Evolutionary conservation across 2,797 vertebrate species (phyloP), one percentile per base, ranked within the genome.

Genomic region (Taenioides sp.): DNA sequence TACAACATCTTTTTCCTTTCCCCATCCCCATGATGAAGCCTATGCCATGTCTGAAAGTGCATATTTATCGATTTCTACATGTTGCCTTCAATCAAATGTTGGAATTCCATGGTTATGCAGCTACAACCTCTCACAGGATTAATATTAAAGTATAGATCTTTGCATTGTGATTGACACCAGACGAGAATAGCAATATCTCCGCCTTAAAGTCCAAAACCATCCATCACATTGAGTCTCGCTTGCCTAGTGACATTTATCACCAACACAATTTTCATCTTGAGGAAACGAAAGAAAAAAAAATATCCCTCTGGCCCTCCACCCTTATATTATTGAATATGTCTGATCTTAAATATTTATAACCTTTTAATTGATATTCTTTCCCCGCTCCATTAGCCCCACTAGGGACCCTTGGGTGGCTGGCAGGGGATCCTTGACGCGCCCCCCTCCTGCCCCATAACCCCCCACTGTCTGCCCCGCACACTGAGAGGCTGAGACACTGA

Each of bases 311-410:
- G 87, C 84, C 89, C 84, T 86, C 89, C 86, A 88, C 89, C 86
- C 86, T 88, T 89, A 91, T 90, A 89, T 90, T 93, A 94, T 94
- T 92, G 93, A 94, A 93, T 93, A 90, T 91, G 87, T 91, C 91
- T 90, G 88, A 90, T 90, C 84, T 94, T 93, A 93, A 94, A 94
- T 94, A 94, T 94, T 94, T 93, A 93, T 94, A 88, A 89, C 90
- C 84, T 91, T 93, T 93, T 93, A 94, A 94, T 93, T 94, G 93
- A 94, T 94, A 93, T 93, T 93, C 92, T 89, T 85, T 90, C 88
- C 81, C 85, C 87, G 88, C 89, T 91, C 87, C 81, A 88, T 87
- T 86, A 90, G 86, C 73, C 89, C 86, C 91, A 89, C 88, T 75
- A 71, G 89, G 90, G 92, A 91, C 80, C 80, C 69, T 1, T 71